Evolutionary conservation across 2,888 invertebrate genomes (phyloP).

Genomic region (Rhodophaea formosa): DNA sequence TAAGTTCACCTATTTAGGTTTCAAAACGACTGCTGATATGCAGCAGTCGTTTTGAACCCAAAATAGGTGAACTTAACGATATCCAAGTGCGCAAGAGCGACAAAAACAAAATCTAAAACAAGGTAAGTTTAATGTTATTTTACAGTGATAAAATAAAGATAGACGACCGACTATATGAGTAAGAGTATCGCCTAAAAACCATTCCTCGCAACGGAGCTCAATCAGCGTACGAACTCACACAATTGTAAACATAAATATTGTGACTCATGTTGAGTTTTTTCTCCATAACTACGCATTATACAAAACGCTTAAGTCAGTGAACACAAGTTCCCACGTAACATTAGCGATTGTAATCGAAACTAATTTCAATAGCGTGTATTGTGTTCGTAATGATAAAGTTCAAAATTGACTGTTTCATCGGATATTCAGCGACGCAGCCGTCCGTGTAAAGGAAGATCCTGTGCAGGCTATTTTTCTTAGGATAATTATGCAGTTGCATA

Average conservation of each 20-base stretch:
- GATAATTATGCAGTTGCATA: constrained; percentile 9
- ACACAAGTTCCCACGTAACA: constrained; percentile 25
- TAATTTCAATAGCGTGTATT: constrained; percentile 4
- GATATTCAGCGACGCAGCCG: background rate
- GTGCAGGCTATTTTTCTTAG: constrained; percentile 1
- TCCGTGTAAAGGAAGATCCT: constrained; percentile 19
- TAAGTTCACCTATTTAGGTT: too few species aligned
- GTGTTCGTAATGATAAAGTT: background rate
- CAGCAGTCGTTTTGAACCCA: too few species aligned
- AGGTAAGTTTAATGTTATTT: too few species aligned
- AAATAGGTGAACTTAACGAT: too few species aligned
- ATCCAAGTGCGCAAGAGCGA: too few species aligned
- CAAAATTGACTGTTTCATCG: constrained; percentile 3
- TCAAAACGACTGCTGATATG: too few species aligned
- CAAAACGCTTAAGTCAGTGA: constrained; percentile 19
- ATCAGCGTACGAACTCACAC: background rate
- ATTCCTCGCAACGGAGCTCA: background rate
- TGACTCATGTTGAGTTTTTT: constrained; percentile 33
- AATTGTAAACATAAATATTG: constrained; percentile 1
- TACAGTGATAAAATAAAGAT: too few species aligned
- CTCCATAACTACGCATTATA: constrained; percentile 22
- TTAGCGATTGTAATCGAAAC: constrained; percentile 10
- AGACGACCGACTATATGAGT: too few species aligned
- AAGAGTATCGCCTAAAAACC: background rate
- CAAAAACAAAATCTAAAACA: too few species aligned